Conservation (phyloP, 2,113 vertebrate genomes). For the Myiozetetes cayanensis region DNA sequence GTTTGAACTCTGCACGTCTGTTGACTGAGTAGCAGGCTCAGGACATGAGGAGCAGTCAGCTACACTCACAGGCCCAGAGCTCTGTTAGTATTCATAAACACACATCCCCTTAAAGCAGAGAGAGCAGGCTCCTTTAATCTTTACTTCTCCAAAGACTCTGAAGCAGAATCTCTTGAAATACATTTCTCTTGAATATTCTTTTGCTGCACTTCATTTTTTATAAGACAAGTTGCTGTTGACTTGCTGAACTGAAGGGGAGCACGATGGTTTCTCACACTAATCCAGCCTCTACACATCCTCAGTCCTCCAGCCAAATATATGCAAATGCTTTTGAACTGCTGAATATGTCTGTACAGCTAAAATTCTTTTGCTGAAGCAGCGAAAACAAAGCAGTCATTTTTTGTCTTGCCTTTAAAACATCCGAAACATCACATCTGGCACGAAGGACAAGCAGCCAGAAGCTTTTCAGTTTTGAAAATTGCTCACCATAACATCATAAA, state of each 20-base stretch:
- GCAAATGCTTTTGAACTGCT: not conserved
- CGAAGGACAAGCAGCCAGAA: not conserved
- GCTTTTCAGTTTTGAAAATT: not conserved
- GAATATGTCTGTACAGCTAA: not conserved
- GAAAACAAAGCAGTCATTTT: not conserved
- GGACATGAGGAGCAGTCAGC: not conserved
- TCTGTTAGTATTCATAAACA: not conserved
- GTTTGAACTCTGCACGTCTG: not conserved
- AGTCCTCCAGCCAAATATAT: not conserved
- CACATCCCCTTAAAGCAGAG: not conserved
- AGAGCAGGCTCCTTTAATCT: not conserved
- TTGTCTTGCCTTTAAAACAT: not conserved
- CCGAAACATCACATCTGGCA: not conserved
- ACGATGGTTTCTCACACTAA: not conserved
- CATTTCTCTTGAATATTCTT: not conserved
- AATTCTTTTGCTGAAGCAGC: not conserved
- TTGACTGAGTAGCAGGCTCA: rapidly evolving
- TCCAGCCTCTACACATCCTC: not conserved
- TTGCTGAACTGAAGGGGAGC: not conserved
- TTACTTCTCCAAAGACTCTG: not conserved
- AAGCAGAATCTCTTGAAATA: not conserved
- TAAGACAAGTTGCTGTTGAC: not conserved
- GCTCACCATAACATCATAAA: not conserved
- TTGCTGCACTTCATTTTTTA: not conserved
- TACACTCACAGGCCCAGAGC: not conserved